These are phyloP conservation scores for Masnerella sp. DNA, from an alignment of 2,888 invertebrate genomes.

Conservation along the genomic window DNA sequence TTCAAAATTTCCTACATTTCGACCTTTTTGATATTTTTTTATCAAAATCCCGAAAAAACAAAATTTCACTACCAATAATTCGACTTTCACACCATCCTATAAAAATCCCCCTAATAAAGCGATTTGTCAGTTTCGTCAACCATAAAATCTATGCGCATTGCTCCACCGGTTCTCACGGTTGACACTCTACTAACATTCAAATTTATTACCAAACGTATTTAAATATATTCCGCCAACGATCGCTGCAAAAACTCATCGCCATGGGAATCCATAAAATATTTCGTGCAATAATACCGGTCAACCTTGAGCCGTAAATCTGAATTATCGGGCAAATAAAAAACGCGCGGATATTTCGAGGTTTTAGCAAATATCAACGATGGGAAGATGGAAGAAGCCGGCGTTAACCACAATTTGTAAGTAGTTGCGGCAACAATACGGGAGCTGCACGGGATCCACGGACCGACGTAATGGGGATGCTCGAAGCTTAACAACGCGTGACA, in stretches of 20 bases:
- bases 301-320: conserved; percentile 18
- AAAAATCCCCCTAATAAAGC: conserved; percentile 30
- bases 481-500: conserved; percentile 76
- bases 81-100: too few species aligned
- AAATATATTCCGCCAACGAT: conserved; percentile 27
- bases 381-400: conserved; percentile 7
- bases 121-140: conserved; percentile 33
- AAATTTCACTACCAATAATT: not conserved
- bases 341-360: conserved; percentile 36
- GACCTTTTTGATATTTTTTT: too few species aligned
- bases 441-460: conserved; percentile 61
- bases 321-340: conserved; percentile 46
- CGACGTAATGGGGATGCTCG: conserved; percentile 71
- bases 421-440: conserved; percentile 47
- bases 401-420: conserved; percentile 52
- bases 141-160: conserved; percentile 44
- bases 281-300: conserved; percentile 6
- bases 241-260: not conserved
- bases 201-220: conserved; percentile 25
- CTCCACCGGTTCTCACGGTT: conserved; percentile 37
- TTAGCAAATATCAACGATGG: conserved; percentile 29
- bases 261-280: conserved; percentile 21
- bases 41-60: not conserved
- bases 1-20: too few species aligned
- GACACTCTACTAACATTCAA: conserved; percentile 30